Conservation (phyloP, 2,797 vertebrate species). For the Pseudocheirus occidentalis region DNA sequence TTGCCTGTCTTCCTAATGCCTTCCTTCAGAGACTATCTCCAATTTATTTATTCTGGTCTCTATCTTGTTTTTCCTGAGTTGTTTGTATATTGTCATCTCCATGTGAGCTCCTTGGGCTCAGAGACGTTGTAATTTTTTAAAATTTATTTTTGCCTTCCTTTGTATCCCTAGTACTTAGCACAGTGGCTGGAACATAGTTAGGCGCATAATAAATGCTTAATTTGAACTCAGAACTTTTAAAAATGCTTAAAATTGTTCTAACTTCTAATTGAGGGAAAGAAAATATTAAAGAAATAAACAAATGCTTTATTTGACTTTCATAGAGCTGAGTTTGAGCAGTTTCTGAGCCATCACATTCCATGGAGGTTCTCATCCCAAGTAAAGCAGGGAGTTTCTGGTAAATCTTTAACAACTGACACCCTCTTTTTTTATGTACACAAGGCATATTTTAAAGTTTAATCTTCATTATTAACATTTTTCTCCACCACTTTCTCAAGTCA, state of each 20-base stretch:
- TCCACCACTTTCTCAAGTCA: neutral
- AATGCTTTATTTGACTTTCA: neutral
- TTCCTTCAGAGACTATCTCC: neutral
- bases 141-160: neutral
- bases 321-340: neutral
- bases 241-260: neutral
- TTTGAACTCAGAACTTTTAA: neutral
- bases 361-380: neutral
- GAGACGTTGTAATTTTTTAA: neutral
- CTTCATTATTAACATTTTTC: neutral
- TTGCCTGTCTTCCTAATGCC: neutral
- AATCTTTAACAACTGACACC: neutral
- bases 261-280: neutral
- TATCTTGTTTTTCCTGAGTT: neutral
- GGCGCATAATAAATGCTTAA: neutral
- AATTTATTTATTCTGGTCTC: neutral
- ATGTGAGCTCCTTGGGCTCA: neutral
- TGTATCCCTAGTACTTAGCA: neutral
- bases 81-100: neutral
- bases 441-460: neutral
- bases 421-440: neutral
- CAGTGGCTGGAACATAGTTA: neutral
- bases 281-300: neutral
- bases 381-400: neutral
- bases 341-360: neutral